Percentiles rank a stretch among this genome's conserved stretches.
Conservation (phyloP, 1,140 invertebrate species). For the Anastrepha obliqua region DNA sequence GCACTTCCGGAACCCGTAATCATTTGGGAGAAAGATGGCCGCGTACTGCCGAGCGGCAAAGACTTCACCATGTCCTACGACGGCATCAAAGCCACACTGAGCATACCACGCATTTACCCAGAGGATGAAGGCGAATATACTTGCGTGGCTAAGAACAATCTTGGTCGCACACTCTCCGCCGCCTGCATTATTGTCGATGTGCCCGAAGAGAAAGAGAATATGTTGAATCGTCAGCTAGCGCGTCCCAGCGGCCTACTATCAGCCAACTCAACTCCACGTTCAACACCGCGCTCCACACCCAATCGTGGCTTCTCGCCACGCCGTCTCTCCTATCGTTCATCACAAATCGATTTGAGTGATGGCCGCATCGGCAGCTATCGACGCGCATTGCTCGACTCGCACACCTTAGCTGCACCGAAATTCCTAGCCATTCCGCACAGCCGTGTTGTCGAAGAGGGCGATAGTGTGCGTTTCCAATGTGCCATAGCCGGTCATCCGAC, state of each 20-base stretch:
- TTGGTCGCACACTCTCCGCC: constrained; percentile 86
- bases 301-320: constrained; percentile 81
- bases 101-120: constrained; percentile 85
- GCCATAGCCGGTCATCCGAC: constrained; percentile 84
- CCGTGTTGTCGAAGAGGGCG: constrained; percentile 87
- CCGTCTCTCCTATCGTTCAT: constrained; percentile 66
- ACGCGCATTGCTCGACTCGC: constrained; percentile 75
- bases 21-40: constrained; percentile 87
- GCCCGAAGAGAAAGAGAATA: constrained; percentile 86
- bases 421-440: constrained; percentile 93
- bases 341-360: constrained; percentile 68
- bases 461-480: constrained; percentile 86
- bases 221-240: constrained; percentile 80
- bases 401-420: constrained; percentile 80
- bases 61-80: constrained; percentile 81
- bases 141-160: constrained; percentile 86
- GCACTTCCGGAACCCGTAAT: constrained; percentile 81
- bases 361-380: constrained; percentile 63
- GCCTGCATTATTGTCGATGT: constrained; percentile 89
- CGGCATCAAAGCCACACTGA: constrained; percentile 81
- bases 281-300: constrained; percentile 83
- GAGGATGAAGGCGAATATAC: constrained; percentile 94
- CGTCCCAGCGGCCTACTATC: constrained; percentile 81
- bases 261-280: constrained; percentile 82
- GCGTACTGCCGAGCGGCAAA: constrained; percentile 78